Evolutionary conservation across 2,888 invertebrate genomes (phyloP).

Genomic region (Fragum whitleyi): DNA sequence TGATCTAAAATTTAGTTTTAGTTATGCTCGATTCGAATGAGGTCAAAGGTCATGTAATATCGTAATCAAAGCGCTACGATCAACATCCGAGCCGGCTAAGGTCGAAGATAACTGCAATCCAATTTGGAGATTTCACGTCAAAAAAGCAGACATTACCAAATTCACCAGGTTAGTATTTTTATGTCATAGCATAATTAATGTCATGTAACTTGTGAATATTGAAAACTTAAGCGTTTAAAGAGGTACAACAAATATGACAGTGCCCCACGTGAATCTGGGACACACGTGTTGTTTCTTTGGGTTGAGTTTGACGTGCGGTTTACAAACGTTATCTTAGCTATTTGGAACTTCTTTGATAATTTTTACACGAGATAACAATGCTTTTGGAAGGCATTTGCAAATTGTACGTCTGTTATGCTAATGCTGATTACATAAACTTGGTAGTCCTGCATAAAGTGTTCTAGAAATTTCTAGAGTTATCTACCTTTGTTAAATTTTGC

Average conservation of each 20-base stretch:
- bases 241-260: not conserved
- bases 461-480: constrained; percentile 23
- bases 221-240: too few species aligned
- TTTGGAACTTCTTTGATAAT: too few species aligned
- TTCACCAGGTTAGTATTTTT: not conserved
- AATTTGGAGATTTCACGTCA: not conserved
- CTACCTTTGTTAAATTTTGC: not conserved
- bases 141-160: not conserved
- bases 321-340: too few species aligned
- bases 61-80: constrained; percentile 47
- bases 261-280: constrained; percentile 13
- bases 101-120: not conserved
- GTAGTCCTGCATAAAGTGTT: not conserved
- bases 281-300: not conserved
- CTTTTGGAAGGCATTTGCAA: too few species aligned
- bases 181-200: not conserved
- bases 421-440: too few species aligned
- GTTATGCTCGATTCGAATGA: constrained; percentile 45
- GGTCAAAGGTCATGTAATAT: constrained; percentile 63
- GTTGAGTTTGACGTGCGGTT: not conserved
- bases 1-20: constrained; percentile 29
- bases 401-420: too few species aligned
- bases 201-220: too few species aligned
- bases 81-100: constrained; percentile 28
- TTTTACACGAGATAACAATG: too few species aligned